A percentile compares a stretch with the other conserved stretches of the same genome.
Conservation (phyloP, 2,113 vertebrate species). For the Aldabrachelys gigantea region DNA sequence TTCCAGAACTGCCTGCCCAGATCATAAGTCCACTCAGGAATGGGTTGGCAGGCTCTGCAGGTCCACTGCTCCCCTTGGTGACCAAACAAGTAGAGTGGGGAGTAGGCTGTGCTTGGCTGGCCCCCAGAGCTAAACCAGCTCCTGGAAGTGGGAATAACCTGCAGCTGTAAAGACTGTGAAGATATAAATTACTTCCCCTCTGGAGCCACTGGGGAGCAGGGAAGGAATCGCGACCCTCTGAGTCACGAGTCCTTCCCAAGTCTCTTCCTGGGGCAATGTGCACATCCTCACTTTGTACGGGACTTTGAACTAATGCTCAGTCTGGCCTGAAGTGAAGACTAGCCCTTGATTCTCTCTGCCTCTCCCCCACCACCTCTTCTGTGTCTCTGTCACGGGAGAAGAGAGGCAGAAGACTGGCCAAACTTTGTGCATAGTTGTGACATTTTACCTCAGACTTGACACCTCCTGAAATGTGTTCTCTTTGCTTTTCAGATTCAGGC, state of each 20-base stretch:
- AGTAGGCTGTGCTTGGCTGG: not conserved
- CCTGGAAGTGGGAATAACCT: not conserved
- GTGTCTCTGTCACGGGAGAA: not conserved
- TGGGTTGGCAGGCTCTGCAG: not conserved
- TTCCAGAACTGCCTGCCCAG: not conserved
- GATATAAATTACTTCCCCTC: not conserved
- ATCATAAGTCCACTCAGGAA: not conserved
- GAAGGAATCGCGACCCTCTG: not conserved
- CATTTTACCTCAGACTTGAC: not conserved
- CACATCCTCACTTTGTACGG: not conserved
- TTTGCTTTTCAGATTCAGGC: not conserved
- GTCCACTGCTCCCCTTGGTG: not conserved
- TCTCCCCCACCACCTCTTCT: not conserved
- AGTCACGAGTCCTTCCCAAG: not conserved
- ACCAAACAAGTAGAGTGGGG: not conserved
- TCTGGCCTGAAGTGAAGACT: not conserved
- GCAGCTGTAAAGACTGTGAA: not conserved
- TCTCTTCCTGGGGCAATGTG: rapidly evolving
- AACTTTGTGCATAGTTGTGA: not conserved
- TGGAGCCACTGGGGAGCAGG: not conserved
- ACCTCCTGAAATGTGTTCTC: not conserved
- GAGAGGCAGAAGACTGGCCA: not conserved
- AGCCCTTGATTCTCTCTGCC: not conserved
- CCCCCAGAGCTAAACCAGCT: not conserved
- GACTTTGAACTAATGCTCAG: not conserved